Percentiles rank a stretch among this genome's conserved stretches.
Conservation (phyloP, 2,113 vertebrate species). For the Saccopteryx leptura region DNA sequence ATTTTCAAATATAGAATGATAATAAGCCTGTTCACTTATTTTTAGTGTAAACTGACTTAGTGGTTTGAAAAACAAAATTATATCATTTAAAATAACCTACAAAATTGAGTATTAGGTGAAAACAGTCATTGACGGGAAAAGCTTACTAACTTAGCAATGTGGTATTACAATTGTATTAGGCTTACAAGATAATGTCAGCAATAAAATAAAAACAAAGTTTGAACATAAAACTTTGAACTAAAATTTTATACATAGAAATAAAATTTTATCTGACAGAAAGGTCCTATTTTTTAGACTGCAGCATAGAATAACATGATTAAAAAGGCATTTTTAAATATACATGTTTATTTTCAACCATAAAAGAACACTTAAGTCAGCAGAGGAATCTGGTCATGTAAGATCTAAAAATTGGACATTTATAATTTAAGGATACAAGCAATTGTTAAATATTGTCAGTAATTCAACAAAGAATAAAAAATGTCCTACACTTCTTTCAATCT, state of each 20-base stretch:
- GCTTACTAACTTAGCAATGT: not conserved
- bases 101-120: not conserved
- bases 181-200: not conserved
- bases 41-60: slow-evolving; percentile 11
- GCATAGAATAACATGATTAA: slow-evolving; percentile 20
- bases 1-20: slow-evolving; percentile 38
- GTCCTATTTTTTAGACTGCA: not conserved
- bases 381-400: slow-evolving; percentile 38
- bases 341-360: slow-evolving; percentile 42
- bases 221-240: not conserved
- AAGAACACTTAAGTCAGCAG: slow-evolving; percentile 37
- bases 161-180: not conserved
- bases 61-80: not conserved
- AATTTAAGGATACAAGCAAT: slow-evolving; percentile 23
- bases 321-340: not conserved
- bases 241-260: not conserved
- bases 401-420: not conserved
- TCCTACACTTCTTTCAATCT: not conserved
- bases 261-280: slow-evolving; percentile 6
- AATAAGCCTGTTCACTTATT: not conserved
- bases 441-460: slow-evolving; percentile 16
- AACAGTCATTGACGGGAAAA: not conserved
- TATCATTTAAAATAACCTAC: not conserved
- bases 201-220: slow-evolving; percentile 38
- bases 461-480: slow-evolving; percentile 11